phyloP scores from a whole-genome alignment of 1,140 invertebrate species.

The Lerema accius region DNA sequence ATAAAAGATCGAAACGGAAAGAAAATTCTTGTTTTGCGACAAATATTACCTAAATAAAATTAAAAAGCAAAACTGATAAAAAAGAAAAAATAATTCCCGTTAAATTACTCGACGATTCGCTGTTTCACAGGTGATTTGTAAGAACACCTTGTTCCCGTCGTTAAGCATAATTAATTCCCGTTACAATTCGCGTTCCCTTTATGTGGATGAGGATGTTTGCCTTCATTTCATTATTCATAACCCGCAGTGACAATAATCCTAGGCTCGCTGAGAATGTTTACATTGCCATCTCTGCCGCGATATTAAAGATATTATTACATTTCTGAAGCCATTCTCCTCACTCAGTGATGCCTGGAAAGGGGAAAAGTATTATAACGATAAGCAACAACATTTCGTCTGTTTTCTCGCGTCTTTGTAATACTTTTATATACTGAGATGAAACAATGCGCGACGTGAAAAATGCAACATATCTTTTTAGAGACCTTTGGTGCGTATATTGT shows the following conservation, averaged over 20 bases:
- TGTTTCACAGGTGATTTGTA: background rate
- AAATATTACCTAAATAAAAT: too few relatives aligned
- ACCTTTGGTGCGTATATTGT: too few relatives aligned
- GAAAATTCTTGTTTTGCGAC: too few relatives aligned
- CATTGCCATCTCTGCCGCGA: slow-evolving; percentile 46
- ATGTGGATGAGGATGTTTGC: slow-evolving; percentile 1
- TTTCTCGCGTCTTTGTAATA: slow-evolving; percentile 6
- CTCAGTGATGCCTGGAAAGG: slow-evolving; percentile 17
- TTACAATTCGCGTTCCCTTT: background rate
- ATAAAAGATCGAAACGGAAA: too few relatives aligned
- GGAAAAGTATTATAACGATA: slow-evolving; percentile 22
- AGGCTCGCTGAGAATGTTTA: slow-evolving; percentile 54
- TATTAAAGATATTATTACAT: slow-evolving; percentile 71
- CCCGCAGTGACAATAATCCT: slow-evolving; percentile 47
- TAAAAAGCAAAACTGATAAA: too few relatives aligned
- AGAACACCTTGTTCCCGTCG: background rate
- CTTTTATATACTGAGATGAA: too few relatives aligned
- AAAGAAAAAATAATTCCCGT: too few relatives aligned
- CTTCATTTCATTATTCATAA: slow-evolving; percentile 52
- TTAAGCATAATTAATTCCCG: background rate
- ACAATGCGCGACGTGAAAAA: too few relatives aligned
- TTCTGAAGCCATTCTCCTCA: slow-evolving; percentile 39
- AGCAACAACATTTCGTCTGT: slow-evolving; percentile 17
- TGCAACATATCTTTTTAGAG: too few relatives aligned
- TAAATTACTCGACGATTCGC: too few relatives aligned